Conservation (phyloP, 2,888 invertebrate species). For the Synanthedon myopaeformis region DNA sequence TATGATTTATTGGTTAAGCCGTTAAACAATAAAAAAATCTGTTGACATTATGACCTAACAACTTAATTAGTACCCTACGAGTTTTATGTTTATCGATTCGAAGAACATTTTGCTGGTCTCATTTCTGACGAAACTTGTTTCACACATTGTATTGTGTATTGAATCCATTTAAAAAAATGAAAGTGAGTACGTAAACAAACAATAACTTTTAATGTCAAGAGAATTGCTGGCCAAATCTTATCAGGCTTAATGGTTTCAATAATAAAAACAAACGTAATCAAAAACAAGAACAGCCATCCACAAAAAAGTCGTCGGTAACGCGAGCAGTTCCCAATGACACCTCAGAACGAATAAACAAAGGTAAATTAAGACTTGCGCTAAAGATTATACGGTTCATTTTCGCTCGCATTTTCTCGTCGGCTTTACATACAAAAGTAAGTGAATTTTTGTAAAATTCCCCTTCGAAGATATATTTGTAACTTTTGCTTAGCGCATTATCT, state of each 20-base stretch:
- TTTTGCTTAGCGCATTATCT: neutral
- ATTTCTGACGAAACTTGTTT: neutral
- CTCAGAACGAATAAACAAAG: slow-evolving; percentile 11
- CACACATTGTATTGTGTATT: too few species aligned
- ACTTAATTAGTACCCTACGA: too few species aligned
- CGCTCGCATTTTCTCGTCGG: too few species aligned
- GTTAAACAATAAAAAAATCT: too few species aligned
- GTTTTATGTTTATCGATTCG: neutral
- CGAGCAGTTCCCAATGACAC: slow-evolving; percentile 12
- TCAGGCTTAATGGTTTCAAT: neutral
- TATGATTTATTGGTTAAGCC: too few species aligned
- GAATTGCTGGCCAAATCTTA: neutral
- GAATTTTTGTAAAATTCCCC: too few species aligned
- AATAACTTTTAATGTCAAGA: slow-evolving; percentile 7
- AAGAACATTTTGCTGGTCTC: slow-evolving; percentile 1
- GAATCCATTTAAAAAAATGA: neutral
- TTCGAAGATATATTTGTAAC: neutral
- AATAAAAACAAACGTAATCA: slow-evolving; percentile 13
- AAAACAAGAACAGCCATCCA: slow-evolving; percentile 15
- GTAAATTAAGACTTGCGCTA: slow-evolving; percentile 13
- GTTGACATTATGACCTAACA: too few species aligned
- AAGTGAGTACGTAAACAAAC: slow-evolving; percentile 3
- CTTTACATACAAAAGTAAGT: too few species aligned
- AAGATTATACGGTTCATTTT: too few species aligned
- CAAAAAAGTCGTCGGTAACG: slow-evolving; percentile 11